A percentile compares a stretch with the other conserved stretches of the same genome.
Conservation (phyloP, 2,113 vertebrate species). For the Bettongia penicillata region DNA sequence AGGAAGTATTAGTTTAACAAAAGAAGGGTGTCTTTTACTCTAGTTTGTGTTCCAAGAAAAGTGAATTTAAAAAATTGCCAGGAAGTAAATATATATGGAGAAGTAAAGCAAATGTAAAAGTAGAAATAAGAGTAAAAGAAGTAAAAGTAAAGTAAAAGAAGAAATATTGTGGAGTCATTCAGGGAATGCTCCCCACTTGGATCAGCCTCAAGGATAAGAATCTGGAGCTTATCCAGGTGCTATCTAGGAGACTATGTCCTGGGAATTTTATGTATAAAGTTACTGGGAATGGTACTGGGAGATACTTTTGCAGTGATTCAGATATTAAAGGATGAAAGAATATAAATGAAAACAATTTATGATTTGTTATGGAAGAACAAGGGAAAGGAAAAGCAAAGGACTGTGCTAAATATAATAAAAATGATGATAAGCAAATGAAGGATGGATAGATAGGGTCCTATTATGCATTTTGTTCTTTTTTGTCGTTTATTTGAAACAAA, state of each 20-base stretch:
- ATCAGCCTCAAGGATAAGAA: neutral
- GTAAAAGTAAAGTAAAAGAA: neutral
- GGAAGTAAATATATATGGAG: neutral
- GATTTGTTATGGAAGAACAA: slow-evolving; percentile 15
- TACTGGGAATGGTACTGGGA: neutral
- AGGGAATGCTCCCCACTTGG: slow-evolving; percentile 8
- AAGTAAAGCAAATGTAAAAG: neutral
- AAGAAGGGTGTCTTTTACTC: neutral
- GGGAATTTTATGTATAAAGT: neutral
- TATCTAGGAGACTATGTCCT: neutral
- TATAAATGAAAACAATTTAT: slow-evolving; percentile 35
- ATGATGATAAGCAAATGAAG: neutral
- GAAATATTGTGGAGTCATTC: neutral
- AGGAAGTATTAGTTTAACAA: neutral
- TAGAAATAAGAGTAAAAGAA: neutral
- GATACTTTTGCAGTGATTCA: slow-evolving; percentile 39
- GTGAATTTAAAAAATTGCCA: neutral
- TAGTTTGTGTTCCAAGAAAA: slow-evolving; percentile 3
- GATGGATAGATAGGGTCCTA: neutral
- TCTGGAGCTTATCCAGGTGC: neutral
- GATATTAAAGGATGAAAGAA: slow-evolving; percentile 49
- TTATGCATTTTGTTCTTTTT: neutral
- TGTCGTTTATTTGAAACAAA: neutral
- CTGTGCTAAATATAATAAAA: neutral
- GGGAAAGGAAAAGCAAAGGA: neutral